Base-by-base conservation (phyloP, 2,888 invertebrate species). In the Trichogramma dendrolimi region DNA sequence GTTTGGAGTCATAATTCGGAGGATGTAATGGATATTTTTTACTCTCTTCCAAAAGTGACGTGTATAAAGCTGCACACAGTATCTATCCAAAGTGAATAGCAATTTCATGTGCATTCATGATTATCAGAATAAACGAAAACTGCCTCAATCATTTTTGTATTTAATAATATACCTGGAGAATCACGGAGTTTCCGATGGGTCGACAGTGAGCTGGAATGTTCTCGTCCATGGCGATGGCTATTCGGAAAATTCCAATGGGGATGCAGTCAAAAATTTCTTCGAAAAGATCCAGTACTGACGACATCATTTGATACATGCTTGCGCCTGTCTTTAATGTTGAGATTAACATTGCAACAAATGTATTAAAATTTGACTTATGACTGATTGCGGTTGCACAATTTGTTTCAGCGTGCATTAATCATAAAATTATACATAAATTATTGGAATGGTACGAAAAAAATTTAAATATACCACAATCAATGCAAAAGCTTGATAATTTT, bases 241-340 rank as follows among this genome's bases (percentile, higher is more conserved):
- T 70, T 7, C 73, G 72, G 4, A 81, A 70, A 0, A 89, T 81
- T 65, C 85, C 83, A 4, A 84, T 82, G 0, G 90, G 87, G 7
- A 89, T 73, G 69, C 88, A 88, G 69, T 87, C 87, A 76, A 88
- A 84, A 10, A 89, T 81, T 70, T 90, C 86, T 1, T 85, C 84
- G 65, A 91, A 83, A 72, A 88, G 88, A 0, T 86, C 85, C 38
- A 92, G 79, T 14, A 88, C 86, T 62, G 91, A 81, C 0, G 89
- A 87, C 87, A 90, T 90, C 10, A 89, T 85, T 81, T 91, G 90
- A 76, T 90, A 91, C 85, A 90, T 89, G 67, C 88, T 90, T 14
- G 91, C 90, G 0, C 89, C 90, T 6, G 86, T 86, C 79, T 87
- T 38, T 27, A 3, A 27, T 27, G 27, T 27, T 27, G 27, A 27